Base-by-base conservation (phyloP, 2,888 invertebrate genomes). In the Heteromurus nitidus region DNA sequence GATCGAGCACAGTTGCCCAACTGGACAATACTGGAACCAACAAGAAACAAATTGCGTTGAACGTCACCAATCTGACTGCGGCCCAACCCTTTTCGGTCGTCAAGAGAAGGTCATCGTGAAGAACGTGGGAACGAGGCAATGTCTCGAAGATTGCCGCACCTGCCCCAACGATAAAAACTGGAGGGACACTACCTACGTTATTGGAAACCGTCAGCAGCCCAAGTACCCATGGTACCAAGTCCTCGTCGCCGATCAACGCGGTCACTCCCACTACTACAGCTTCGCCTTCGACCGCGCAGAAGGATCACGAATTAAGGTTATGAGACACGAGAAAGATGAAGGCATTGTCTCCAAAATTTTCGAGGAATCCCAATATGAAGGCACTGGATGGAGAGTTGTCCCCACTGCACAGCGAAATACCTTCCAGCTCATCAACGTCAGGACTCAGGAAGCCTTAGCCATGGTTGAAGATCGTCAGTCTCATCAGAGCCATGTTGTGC, bases 201-300 rank as follows among this genome's bases (percentile, higher is more conserved):
- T 77, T 24, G 77, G 77, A 30, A 31, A 44, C 58, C 47, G n/a
- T 22, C 20, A 22, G 53, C 24, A 53, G 30, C 24, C 30, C 55
- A 65, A 31, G 11, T 36, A 26, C 11, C 62, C 69, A 69, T 77
- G 77, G 77, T 50, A 62, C 42, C 77, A 77, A 77, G 69, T 69
- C 18, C 62, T 77, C 22, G 60, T 69, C 36, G 62, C 50, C 31
- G 44, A 62, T 50, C 69, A 50, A 50, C 44, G 58, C n/a, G 53
- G 20, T 22, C 47, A 76, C 47, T 5, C 22, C 18, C 2, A 65
- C 18, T 77, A 77, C 53, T 77, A 62, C 69, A 50, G 18, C 36
- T 42, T 69, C 30, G 47, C 50, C 18, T 77, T 77, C 20, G 77
- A 77, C 50, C 69, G 69, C 36, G 47, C 65, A 20, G 47, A 76